Evolutionary conservation across 2,888 invertebrate species (phyloP), one percentile per base, ranked within the genome.

Genomic region (Hesperia comma): DNA sequence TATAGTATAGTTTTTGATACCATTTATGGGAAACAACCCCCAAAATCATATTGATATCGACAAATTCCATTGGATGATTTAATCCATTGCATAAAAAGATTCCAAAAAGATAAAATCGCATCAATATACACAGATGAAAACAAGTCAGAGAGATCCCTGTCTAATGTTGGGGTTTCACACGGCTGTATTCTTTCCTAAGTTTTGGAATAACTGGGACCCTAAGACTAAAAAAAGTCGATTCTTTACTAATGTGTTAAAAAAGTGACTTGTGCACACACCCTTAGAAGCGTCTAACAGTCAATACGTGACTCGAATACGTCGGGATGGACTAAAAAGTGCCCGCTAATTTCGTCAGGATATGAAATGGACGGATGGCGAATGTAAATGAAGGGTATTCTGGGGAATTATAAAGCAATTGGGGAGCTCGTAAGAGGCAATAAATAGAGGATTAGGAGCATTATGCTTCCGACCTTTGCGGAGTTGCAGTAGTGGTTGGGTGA

Each of bases 271-370:
- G 17, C 58, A 58, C 10, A 15, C 41, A 46, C 63, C 63, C 63
- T 57, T 49, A 55, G 15, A 33, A 12, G 26, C 56, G 56, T 53
- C 60, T 61, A 56, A 21, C 82, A 74, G 79, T 77, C 72, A 72
- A 80, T 78, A 87, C 89, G 88, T 89, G 87, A 82, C 78, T 72
- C 41, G 84, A 86, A 83, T 87, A 51, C 63, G 60, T 70, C 68
- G 69, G 63, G 67, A 63, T 71, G 67, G 72, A 69, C 80, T 80
- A 79, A 81, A 62, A 83, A 85, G 83, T 84, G 75, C 79, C 83
- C 80, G 84, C 82, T 85, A 85, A 86, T 86, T 85, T 80, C 75
- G 77, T 78, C 75, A 77, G 61, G 61, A 61, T 67, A 67, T 61
- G 61, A 61, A 67, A 26, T 33, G 67, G 61, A 66, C 66, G 66